phyloP scores from a whole-genome alignment of 2,113 vertebrate species.

The Rhadina sibilatrix region DNA sequence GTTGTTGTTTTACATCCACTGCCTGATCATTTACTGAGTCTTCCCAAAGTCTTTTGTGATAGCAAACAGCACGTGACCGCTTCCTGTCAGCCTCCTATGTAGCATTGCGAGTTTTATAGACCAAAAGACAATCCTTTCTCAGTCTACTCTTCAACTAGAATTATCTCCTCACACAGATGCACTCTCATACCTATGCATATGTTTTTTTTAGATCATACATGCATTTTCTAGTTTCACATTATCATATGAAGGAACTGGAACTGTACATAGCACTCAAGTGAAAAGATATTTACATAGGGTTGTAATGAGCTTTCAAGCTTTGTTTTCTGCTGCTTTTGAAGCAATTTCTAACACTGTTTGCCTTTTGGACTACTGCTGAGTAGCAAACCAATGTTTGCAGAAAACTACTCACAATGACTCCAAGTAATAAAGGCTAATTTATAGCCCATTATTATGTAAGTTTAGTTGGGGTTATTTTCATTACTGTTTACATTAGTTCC shows the following conservation, averaged over 20 bases:
- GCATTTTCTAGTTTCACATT: background rate
- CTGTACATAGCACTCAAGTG: background rate
- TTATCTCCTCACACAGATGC: background rate
- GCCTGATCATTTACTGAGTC: background rate
- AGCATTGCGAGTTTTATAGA: background rate
- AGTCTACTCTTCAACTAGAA: background rate
- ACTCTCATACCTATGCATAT: background rate
- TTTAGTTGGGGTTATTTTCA: background rate
- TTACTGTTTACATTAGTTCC: background rate
- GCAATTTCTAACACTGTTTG: background rate
- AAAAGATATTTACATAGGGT: background rate
- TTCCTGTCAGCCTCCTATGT: background rate
- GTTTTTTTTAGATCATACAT: background rate
- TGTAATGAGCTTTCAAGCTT: slow-evolving; percentile 2
- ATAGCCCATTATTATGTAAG: background rate
- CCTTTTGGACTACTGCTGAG: background rate
- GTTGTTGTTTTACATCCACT: background rate
- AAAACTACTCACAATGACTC: background rate
- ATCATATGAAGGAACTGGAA: background rate
- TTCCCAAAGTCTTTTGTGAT: background rate
- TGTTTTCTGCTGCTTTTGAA: background rate
- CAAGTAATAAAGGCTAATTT: slow-evolving; percentile 2
- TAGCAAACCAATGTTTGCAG: background rate
- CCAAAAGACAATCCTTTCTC: background rate
- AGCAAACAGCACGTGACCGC: fast-evolving